Conservation (phyloP, 2,113 vertebrate genomes). For the Phyllostomus hastatus region DNA sequence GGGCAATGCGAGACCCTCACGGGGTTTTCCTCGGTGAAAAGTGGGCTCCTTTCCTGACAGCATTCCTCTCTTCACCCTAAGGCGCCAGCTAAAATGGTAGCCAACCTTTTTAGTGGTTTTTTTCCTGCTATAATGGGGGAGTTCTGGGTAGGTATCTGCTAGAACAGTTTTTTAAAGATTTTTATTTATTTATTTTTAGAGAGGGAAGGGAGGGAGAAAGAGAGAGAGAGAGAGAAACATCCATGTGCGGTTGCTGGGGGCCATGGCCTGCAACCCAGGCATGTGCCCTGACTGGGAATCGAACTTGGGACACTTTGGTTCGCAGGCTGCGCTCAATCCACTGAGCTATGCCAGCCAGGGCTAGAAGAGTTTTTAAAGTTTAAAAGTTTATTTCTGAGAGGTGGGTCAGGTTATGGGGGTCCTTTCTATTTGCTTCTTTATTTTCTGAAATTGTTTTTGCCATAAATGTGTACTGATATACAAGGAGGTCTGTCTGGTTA, state of each 20-base stretch:
- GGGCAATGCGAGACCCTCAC: not conserved
- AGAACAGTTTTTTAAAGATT: not conserved
- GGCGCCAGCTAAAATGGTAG: not conserved
- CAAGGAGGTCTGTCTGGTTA: too few relatives aligned
- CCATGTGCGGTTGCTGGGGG: too few relatives aligned
- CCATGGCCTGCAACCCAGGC: too few relatives aligned
- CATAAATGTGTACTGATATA: not conserved
- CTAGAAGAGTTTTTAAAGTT: not conserved
- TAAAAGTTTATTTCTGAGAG: not conserved
- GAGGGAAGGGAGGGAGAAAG: too few relatives aligned
- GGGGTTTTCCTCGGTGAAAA: not conserved
- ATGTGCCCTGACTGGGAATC: too few relatives aligned
- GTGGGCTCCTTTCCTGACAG: not conserved
- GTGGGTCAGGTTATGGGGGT: not conserved
- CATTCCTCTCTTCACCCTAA: not conserved
- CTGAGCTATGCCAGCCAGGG: too few relatives aligned
- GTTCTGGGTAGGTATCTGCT: not conserved
- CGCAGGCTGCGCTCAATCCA: too few relatives aligned
- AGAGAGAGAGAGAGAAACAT: too few relatives aligned
- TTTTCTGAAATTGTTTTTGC: not conserved
- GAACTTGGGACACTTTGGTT: too few relatives aligned
- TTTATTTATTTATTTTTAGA: too few relatives aligned
- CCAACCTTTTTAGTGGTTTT: not conserved
- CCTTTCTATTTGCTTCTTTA: not conserved
- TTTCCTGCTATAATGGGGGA: not conserved